phyloP scores from a whole-genome alignment of 2,113 vertebrate species.

The Sinocyclocheilus anshuiensis region DNA sequence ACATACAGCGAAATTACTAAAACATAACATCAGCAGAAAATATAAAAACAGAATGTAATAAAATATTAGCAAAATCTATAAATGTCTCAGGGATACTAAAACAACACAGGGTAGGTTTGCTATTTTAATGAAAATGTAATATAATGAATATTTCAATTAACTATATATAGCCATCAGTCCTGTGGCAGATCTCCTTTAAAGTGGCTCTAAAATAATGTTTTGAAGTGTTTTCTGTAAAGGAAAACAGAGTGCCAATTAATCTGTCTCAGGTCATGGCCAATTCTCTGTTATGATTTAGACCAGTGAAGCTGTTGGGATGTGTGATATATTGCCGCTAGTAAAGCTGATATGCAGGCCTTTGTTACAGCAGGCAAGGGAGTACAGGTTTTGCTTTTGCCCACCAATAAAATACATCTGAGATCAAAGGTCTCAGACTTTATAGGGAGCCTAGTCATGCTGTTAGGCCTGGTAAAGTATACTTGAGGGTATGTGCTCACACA shows the following conservation, averaged over 20 bases:
- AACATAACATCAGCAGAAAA: too few relatives aligned
- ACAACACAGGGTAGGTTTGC: too few relatives aligned
- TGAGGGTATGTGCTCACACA: slow-evolving; percentile 16
- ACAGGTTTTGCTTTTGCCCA: slow-evolving; percentile 35
- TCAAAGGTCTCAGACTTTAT: slow-evolving; percentile 37
- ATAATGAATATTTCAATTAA: too few relatives aligned
- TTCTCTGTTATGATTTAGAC: slow-evolving; percentile 44
- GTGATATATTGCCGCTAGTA: slow-evolving; percentile 42
- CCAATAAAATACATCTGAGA: slow-evolving; percentile 28
- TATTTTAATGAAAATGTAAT: too few relatives aligned
- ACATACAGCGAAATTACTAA: too few relatives aligned
- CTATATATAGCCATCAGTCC: slow-evolving; percentile 6
- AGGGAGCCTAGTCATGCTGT: background rate
- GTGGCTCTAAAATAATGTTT: slow-evolving; percentile 50
- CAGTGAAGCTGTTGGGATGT: slow-evolving; percentile 32
- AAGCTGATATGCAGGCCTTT: slow-evolving; percentile 49
- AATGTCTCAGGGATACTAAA: too few relatives aligned
- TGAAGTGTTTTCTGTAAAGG: slow-evolving; percentile 53
- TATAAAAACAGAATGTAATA: too few relatives aligned
- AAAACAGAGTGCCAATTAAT: slow-evolving; percentile 50
- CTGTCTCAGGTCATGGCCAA: slow-evolving; percentile 45
- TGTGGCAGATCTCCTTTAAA: slow-evolving; percentile 21
- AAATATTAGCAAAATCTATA: too few relatives aligned
- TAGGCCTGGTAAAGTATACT: slow-evolving; percentile 7
- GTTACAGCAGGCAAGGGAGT: slow-evolving; percentile 42